Conservation (phyloP, 1,140 invertebrate genomes). For the Drosophila jambulina region DNA sequence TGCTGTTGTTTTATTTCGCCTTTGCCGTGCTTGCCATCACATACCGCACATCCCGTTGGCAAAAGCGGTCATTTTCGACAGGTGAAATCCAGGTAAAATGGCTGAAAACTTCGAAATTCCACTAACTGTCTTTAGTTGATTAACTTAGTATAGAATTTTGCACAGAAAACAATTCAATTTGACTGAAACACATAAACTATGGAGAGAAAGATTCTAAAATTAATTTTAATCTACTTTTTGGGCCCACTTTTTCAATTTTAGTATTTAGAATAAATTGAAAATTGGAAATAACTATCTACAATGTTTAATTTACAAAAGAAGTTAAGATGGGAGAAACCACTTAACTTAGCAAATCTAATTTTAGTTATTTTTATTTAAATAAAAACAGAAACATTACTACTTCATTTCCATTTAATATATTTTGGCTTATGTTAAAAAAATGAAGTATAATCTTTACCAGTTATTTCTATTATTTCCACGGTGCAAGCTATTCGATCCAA, state of each 20-base stretch:
- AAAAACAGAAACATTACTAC: not conserved
- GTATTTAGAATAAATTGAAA: no score
- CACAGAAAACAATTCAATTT: conserved; percentile 1
- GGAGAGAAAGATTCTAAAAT: not conserved
- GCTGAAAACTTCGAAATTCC: conserved; percentile 11
- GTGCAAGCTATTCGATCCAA: conserved; percentile 8
- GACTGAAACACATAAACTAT: no score
- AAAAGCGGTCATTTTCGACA: conserved; percentile 30
- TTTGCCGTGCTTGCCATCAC: conserved; percentile 55
- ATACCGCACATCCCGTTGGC: conserved; percentile 20
- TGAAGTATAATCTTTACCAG: not conserved
- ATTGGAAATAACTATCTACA: not conserved
- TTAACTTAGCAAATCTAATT: not conserved
- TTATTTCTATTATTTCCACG: not conserved
- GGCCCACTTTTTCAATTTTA: no score
- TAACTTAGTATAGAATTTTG: not conserved
- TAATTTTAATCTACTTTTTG: no score
- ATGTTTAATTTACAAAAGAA: not conserved
- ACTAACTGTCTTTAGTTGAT: conserved; percentile 4
- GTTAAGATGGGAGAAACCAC: not conserved
- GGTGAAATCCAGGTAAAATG: conserved; percentile 16
- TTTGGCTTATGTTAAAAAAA: not conserved
- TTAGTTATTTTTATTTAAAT: not conserved
- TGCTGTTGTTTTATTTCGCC: conserved; percentile 78
- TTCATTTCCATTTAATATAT: not conserved